Percentiles rank a stretch among this genome's conserved stretches.
Evolutionary conservation across 2,797 vertebrate genomes (phyloP).

Genomic region (Gymnocypris eckloni): DNA sequence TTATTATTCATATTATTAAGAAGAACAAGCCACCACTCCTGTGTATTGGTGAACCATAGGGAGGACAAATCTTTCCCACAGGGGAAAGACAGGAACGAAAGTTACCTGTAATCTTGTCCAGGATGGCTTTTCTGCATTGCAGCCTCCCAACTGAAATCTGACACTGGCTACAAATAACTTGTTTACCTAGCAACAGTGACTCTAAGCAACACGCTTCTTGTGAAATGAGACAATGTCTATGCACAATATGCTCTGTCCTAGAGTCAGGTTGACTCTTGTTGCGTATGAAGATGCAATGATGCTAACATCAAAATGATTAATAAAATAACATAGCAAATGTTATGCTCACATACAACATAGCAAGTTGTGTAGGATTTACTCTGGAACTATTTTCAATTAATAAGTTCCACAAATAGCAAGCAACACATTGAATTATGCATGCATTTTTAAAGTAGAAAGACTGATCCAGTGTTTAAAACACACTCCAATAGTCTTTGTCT

Average conservation of each 20-base stretch:
- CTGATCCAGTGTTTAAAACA: no score
- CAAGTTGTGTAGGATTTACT: background rate
- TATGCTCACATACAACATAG: background rate
- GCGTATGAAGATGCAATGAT: background rate
- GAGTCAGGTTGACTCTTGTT: background rate
- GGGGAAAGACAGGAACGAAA: background rate
- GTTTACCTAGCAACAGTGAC: constrained; percentile 77
- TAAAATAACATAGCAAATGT: background rate
- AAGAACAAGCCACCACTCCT: background rate
- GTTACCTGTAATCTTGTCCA: constrained; percentile 49
- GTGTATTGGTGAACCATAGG: background rate
- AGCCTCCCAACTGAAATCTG: constrained; percentile 57
- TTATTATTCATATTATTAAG: background rate
- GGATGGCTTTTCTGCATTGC: constrained; percentile 43
- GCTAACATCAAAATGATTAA: background rate
- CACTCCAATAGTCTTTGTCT: no score
- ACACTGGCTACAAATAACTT: constrained; percentile 74
- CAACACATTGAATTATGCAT: background rate
- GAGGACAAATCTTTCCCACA: background rate
- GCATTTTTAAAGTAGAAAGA: no score
- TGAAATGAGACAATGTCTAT: constrained; percentile 38
- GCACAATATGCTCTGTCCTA: background rate
- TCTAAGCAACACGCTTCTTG: constrained; percentile 70
- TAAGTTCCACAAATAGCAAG: background rate
- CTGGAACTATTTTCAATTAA: background rate